Evolutionary conservation across 2,113 vertebrate genomes (phyloP).

Genomic region (Pavo muticus): DNA sequence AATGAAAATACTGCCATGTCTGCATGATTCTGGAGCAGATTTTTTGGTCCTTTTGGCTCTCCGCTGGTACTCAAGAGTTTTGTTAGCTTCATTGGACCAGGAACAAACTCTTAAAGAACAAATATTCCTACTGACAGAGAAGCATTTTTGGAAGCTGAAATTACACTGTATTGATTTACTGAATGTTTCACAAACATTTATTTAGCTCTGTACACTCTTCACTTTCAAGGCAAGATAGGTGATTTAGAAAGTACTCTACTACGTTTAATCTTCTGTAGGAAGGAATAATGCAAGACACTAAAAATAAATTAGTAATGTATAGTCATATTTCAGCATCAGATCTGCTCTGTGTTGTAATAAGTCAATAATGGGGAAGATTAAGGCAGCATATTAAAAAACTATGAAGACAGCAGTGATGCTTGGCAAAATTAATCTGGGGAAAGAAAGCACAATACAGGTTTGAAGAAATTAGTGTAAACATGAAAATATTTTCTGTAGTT

Average conservation of each 20-base stretch:
- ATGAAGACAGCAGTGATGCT: not conserved
- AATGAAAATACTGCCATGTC: not conserved
- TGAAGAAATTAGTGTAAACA: not conserved
- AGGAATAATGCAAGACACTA: not conserved
- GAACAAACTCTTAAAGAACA: not conserved
- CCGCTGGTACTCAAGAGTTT: not conserved
- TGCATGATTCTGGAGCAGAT: not conserved
- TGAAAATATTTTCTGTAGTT: not conserved
- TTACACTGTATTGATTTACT: not conserved
- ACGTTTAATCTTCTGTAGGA: not conserved
- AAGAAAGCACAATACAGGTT: not conserved
- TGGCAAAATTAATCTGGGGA: not conserved
- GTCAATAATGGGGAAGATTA: not conserved
- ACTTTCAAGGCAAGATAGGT: constrained; percentile 6
- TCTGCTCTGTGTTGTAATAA: not conserved
- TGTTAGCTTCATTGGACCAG: not conserved
- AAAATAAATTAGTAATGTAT: not conserved
- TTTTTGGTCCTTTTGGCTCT: not conserved
- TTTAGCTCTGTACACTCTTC: not conserved
- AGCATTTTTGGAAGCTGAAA: not conserved
- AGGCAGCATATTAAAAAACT: not conserved
- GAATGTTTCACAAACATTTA: not conserved
- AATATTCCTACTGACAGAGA: not conserved
- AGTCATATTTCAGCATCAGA: not conserved
- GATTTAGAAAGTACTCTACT: constrained; percentile 23